Percentiles rank a stretch among this genome's conserved stretches.
Conservation (phyloP, 2,888 invertebrate genomes). For the Thereva unica region DNA sequence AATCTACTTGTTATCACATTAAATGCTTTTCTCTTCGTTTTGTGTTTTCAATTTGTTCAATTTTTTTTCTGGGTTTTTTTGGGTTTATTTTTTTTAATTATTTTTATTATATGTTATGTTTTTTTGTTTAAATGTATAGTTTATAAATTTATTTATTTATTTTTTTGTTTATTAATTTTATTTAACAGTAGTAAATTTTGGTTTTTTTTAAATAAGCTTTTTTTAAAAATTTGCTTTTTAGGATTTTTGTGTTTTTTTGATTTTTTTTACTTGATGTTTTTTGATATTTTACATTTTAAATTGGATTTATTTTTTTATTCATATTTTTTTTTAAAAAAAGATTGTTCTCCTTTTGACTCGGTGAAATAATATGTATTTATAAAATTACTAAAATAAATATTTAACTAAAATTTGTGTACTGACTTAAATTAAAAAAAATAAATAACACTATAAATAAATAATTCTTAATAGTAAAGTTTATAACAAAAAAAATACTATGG, state of each 20-base stretch:
- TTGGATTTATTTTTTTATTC: conserved; percentile 6
- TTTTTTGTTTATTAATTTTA: conserved; percentile 33
- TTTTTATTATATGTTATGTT: conserved; percentile 32
- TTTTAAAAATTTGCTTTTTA: conserved; percentile 23
- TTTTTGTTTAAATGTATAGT: conserved; percentile 33
- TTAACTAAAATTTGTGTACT: too few species aligned
- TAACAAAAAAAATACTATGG: too few species aligned
- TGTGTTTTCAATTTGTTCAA: conserved; percentile 36
- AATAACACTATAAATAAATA: too few species aligned
- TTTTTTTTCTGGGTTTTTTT: conserved; percentile 32
- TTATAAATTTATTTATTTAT: conserved; percentile 34
- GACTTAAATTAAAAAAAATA: too few species aligned
- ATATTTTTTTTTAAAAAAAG: conserved; percentile 19
- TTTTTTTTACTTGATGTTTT: conserved; percentile 21
- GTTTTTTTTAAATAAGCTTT: conserved; percentile 20
- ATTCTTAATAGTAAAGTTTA: too few species aligned
- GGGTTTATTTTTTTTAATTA: conserved; percentile 33
- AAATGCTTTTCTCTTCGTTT: conserved; percentile 43
- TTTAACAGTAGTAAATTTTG: conserved; percentile 37
- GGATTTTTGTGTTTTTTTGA: conserved; percentile 13
- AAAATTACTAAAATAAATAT: too few species aligned
- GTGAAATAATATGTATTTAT: too few species aligned
- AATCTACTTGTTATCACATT: conserved; percentile 44
- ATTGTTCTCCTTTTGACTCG: not conserved
- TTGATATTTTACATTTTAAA: conserved; percentile 11